These are phyloP conservation scores for Tetrao urogallus DNA, from an alignment of 2,113 vertebrate species.

Conservation along the genomic window DNA sequence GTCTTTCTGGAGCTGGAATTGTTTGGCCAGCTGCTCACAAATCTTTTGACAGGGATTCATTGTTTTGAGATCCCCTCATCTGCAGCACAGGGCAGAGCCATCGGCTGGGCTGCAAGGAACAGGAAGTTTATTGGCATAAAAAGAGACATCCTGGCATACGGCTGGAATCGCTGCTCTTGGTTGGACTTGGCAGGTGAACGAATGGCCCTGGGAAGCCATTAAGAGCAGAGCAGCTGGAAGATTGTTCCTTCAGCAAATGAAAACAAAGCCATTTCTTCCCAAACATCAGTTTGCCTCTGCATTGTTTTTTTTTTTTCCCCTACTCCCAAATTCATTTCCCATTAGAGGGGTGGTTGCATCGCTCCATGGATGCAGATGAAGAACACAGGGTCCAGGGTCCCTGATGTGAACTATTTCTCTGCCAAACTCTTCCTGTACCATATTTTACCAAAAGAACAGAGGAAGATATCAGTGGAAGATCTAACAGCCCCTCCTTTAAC, in stretches of 20 bases:
- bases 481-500: not conserved
- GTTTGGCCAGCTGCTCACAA: conserved; percentile 25
- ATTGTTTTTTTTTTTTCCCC: not conserved
- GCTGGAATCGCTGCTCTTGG: not conserved
- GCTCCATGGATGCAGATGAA: not conserved
- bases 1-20: conserved; percentile 8
- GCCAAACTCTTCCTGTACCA: not conserved
- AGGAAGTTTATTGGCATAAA: conserved; percentile 9
- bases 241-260: not conserved
- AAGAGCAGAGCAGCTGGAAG: not conserved
- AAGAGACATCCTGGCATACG: not conserved
- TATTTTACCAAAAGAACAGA: not conserved
- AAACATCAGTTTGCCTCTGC: not conserved
- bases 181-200: not conserved
- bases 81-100: conserved; percentile 28
- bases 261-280: not conserved
- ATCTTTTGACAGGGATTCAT: not conserved
- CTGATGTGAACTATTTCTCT: not conserved
- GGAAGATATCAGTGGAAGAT: not conserved
- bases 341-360: accelerated
- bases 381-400: accelerated
- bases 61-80: not conserved
- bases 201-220: not conserved
- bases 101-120: not conserved
- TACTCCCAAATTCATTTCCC: not conserved